Percentiles rank a stretch among this genome's conserved stretches.
phyloP scores from a whole-genome alignment of 2,888 invertebrate species.

The Rhagonycha lutea region DNA sequence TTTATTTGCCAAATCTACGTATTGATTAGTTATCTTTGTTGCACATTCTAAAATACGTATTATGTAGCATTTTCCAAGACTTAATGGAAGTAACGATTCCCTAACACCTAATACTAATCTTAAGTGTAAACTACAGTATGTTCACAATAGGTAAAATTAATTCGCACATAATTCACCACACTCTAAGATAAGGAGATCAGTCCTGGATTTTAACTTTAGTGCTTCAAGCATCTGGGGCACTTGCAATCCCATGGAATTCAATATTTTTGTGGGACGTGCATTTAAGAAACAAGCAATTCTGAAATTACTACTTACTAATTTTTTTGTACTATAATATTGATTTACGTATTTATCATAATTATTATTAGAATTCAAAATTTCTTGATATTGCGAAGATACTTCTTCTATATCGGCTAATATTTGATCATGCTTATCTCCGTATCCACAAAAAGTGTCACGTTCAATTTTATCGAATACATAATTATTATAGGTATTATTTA shows the following conservation, averaged over 20 bases:
- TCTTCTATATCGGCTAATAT: no score
- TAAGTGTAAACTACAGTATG: slow-evolving; percentile 21
- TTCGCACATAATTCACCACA: slow-evolving; percentile 33
- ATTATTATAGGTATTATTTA: no score
- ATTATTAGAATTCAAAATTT: no score
- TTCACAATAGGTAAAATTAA: slow-evolving; percentile 28
- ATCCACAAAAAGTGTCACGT: no score
- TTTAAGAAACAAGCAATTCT: neutral
- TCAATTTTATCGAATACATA: no score
- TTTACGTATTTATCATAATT: no score
- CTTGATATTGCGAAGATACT: no score
- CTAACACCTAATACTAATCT: neutral
- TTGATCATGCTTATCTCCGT: no score
- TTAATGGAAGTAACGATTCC: neutral
- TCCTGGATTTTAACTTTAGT: neutral
- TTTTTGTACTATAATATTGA: neutral
- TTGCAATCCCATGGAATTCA: neutral
- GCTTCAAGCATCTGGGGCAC: neutral
- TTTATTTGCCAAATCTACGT: slow-evolving; percentile 11
- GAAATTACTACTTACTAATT: neutral
- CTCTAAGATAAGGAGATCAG: slow-evolving; percentile 7
- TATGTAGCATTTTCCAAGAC: neutral
- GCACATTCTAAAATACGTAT: slow-evolving; percentile 2
- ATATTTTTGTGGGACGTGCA: neutral
- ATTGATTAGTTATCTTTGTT: slow-evolving; percentile 12